These are phyloP conservation scores for Tragulus kanchil DNA, from an alignment of 2,113 vertebrate species.

Conservation along the genomic window DNA sequence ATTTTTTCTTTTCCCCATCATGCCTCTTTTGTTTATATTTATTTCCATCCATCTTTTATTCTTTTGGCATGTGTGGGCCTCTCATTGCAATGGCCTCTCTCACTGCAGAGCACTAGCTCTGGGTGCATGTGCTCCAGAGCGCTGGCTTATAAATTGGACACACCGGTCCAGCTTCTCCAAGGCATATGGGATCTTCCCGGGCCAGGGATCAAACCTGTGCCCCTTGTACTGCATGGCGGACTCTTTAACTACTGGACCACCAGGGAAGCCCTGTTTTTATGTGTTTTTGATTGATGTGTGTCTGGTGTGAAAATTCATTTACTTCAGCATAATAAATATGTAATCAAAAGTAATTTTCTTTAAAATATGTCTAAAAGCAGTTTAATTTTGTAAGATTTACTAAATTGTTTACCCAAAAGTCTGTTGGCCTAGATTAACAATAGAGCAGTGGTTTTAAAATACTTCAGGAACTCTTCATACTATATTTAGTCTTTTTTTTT, in stretches of 20 bases:
- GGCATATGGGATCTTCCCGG: too few relatives aligned
- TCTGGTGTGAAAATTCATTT: conserved; percentile 16
- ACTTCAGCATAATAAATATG: neutral
- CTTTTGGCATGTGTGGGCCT: too few relatives aligned
- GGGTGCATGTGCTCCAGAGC: too few relatives aligned
- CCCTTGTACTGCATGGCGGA: too few relatives aligned
- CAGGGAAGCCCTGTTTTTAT: neutral
- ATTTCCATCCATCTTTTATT: too few relatives aligned
- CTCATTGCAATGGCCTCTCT: too few relatives aligned
- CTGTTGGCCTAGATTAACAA: neutral
- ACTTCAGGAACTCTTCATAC: neutral
- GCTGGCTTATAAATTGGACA: too few relatives aligned
- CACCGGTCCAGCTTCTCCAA: too few relatives aligned
- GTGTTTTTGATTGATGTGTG: neutral
- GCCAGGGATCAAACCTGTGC: too few relatives aligned
- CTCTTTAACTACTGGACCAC: too few relatives aligned
- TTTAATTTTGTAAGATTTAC: neutral
- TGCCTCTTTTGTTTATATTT: too few relatives aligned
- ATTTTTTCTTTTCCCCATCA: neutral
- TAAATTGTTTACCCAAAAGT: neutral
- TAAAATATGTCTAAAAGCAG: neutral
- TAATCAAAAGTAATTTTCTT: neutral
- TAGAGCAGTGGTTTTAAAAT: neutral
- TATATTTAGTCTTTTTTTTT: neutral
- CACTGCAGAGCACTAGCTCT: too few relatives aligned